These are phyloP conservation scores for Macropis europaea DNA, from an alignment of 2,888 invertebrate genomes.

Conservation along the genomic window DNA sequence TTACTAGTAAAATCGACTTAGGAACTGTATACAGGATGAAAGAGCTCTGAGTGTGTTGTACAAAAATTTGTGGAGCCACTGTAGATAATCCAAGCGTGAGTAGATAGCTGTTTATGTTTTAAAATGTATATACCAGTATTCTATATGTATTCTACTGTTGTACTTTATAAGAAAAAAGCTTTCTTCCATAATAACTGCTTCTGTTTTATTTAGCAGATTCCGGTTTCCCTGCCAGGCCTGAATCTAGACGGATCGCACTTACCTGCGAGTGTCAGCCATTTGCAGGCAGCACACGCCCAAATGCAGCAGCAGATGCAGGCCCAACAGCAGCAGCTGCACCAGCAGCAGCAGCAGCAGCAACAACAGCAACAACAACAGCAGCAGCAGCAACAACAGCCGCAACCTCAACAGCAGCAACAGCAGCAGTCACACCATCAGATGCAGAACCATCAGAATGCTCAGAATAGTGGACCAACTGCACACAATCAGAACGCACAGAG, in stretches of 20 bases:
- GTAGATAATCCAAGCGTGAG: conserved; percentile 46
- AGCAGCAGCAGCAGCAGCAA: conserved; percentile 79
- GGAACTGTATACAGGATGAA: too few species aligned
- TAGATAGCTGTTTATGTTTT: too few species aligned
- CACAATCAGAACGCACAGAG: conserved; percentile 72
- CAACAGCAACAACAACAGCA: conserved; percentile 81
- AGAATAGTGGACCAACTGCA: conserved; percentile 78
- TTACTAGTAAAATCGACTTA: too few species aligned
- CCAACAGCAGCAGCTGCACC: conserved; percentile 80
- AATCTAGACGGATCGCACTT: conserved; percentile 77
- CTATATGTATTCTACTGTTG: too few species aligned
- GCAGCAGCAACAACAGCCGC: conserved; percentile 74
- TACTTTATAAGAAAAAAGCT: background rate
- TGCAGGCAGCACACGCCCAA: conserved; percentile 76
- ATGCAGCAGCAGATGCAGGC: conserved; percentile 73
- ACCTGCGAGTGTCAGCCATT: conserved; percentile 74
- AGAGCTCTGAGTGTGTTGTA: too few species aligned
- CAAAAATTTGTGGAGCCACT: too few species aligned
- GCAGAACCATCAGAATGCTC: conserved; percentile 78
- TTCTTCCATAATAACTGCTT: background rate
- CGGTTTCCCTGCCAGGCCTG: conserved; percentile 77
- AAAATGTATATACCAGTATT: background rate
- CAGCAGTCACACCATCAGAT: conserved; percentile 77
- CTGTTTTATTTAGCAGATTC: conserved; percentile 69
- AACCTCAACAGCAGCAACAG: conserved; percentile 71